These are phyloP conservation scores for Andrena marginata DNA, from an alignment of 2,888 invertebrate species.

Conservation along the genomic window DNA sequence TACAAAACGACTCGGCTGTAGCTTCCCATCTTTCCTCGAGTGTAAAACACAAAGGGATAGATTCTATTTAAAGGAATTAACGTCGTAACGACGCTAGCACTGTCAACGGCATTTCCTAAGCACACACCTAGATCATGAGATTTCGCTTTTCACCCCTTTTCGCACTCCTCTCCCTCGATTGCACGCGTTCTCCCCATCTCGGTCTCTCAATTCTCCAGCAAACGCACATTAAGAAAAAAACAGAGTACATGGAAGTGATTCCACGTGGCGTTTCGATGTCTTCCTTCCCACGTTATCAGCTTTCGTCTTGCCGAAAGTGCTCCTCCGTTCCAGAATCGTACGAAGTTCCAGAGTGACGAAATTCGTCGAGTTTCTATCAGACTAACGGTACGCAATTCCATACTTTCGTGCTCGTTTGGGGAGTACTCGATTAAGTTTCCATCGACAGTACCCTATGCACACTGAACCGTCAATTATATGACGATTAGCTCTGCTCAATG, in stretches of 20 bases:
- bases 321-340: neutral
- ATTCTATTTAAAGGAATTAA: neutral
- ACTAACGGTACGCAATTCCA: neutral
- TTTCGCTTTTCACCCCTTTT: neutral
- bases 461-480: conserved; percentile 5
- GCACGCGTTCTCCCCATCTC: neutral
- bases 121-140: neutral
- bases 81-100: neutral
- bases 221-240: neutral
- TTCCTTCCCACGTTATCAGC: neutral
- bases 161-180: neutral
- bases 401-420: conserved; percentile 15
- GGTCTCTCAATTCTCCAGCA: neutral
- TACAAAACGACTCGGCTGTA: neutral
- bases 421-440: neutral
- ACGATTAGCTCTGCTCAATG: neutral
- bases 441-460: conserved; percentile 7
- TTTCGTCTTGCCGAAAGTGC: neutral
- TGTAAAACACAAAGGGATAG: neutral
- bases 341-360: conserved; percentile 1
- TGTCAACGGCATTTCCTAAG: neutral
- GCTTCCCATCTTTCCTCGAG: neutral
- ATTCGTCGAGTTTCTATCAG: conserved; percentile 14
- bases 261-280: conserved; percentile 17
- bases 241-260: neutral